A percentile compares a stretch with the other conserved stretches of the same genome.
These are phyloP conservation scores for Adelosebastes latens DNA, from an alignment of 2,797 vertebrate genomes.

Conservation along the genomic window DNA sequence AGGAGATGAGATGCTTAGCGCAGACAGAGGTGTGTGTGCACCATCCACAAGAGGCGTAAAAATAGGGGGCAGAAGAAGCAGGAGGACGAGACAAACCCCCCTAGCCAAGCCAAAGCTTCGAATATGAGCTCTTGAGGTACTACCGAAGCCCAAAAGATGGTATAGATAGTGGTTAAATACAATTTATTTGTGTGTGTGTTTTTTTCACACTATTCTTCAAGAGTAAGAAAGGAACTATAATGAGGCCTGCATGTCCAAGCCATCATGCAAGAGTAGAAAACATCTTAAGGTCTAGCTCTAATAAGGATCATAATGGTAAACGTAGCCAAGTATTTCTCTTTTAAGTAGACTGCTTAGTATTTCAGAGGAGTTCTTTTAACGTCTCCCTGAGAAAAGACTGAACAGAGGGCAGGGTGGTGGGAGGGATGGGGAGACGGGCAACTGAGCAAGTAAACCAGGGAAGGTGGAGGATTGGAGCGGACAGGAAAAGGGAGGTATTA, in stretches of 20 bases:
- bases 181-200: not conserved
- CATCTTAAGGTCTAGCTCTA: not conserved
- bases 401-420: constrained; percentile 18
- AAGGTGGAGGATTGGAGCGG: constrained; percentile 40
- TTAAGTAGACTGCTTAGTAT: constrained; percentile 52
- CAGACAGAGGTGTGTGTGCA: not conserved
- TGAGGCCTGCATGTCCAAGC: not conserved
- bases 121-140: no score
- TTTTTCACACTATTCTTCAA: not conserved
- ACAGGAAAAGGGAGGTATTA: constrained; percentile 52
- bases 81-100: not conserved
- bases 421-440: not conserved
- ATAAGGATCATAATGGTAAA: constrained; percentile 23
- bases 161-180: no score
- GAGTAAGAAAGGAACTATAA: constrained; percentile 13
- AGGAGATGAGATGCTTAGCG: not conserved
- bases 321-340: constrained; percentile 18
- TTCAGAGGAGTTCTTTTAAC: constrained; percentile 54
- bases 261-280: constrained; percentile 6
- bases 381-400: constrained; percentile 20
- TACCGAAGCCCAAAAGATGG: no score
- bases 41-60: not conserved
- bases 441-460: constrained; percentile 28
- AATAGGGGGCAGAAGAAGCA: not conserved
- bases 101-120: no score